Conservation (phyloP, 2,113 vertebrate species). For the Stegastes partitus region DNA sequence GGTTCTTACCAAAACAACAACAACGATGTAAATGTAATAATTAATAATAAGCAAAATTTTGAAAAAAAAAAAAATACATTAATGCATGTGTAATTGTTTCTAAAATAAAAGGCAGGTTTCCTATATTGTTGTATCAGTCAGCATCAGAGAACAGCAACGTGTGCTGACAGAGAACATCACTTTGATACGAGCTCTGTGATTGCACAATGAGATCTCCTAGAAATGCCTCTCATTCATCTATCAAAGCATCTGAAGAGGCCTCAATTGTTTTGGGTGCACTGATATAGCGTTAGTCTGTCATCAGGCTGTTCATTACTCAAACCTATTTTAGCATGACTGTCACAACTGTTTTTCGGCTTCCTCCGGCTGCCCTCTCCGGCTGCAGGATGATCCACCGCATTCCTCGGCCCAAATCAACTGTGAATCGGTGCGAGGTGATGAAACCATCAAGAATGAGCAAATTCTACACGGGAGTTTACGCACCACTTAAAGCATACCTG, state of each 20-base stretch:
- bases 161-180: background rate
- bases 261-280: slow-evolving; percentile 48
- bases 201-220: background rate
- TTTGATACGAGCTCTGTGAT: background rate
- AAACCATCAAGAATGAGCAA: slow-evolving; percentile 68
- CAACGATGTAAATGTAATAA: background rate
- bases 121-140: too few relatives aligned
- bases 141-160: too few relatives aligned
- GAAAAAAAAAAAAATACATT: too few relatives aligned
- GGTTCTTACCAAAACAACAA: too few relatives aligned
- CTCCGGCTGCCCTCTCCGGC: slow-evolving; percentile 56
- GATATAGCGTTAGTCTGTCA: slow-evolving; percentile 74
- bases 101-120: background rate
- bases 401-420: slow-evolving; percentile 66
- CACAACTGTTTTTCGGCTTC: slow-evolving; percentile 73
- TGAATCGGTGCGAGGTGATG: slow-evolving; percentile 74
- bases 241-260: slow-evolving; percentile 30
- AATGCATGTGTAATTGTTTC: background rate
- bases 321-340: slow-evolving; percentile 71
- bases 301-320: slow-evolving; percentile 68
- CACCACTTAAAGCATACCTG: background rate
- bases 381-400: slow-evolving; percentile 67
- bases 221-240: slow-evolving; percentile 36
- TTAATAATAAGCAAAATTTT: background rate
- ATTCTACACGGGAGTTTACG: slow-evolving; percentile 35